These are phyloP conservation scores for Brienomyrus brachyistius DNA, from an alignment of 2,113 vertebrate species.

Conservation along the genomic window DNA sequence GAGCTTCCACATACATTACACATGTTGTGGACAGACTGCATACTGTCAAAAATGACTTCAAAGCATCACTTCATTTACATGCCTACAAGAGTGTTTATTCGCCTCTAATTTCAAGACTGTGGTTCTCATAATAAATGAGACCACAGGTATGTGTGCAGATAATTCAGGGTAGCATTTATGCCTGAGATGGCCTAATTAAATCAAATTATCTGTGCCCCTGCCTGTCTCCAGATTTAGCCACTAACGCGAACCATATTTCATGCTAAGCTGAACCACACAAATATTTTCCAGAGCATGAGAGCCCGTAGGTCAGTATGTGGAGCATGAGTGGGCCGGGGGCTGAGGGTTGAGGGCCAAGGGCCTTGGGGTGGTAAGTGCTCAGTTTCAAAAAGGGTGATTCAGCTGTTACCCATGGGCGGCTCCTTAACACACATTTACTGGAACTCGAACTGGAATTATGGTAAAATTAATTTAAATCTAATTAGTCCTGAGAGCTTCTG, in stretches of 20 bases:
- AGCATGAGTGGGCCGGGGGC: background rate
- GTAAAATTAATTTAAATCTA: background rate
- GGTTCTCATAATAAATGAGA: conserved; percentile 2
- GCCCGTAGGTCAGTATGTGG: background rate
- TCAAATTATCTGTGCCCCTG: background rate
- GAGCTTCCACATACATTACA: background rate
- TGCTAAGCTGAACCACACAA: background rate
- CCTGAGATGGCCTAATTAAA: conserved; percentile 7
- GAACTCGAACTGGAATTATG: conserved; percentile 29
- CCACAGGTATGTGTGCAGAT: background rate
- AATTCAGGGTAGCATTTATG: background rate
- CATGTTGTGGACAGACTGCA: background rate
- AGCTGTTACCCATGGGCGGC: conserved; percentile 2
- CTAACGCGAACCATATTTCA: conserved; percentile 9
- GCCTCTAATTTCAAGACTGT: conserved; percentile 15
- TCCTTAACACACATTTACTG: conserved; percentile 30
- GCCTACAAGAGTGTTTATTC: background rate
- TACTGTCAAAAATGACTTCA: background rate
- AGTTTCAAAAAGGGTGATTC: background rate
- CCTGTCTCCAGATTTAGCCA: background rate
- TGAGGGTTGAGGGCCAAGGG: background rate
- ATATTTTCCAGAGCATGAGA: background rate
- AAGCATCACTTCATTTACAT: background rate
- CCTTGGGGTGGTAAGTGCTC: background rate
- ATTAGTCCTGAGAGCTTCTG: background rate